Conservation (phyloP, 2,113 vertebrate genomes). For the Psilopsiagon aurifrons region DNA sequence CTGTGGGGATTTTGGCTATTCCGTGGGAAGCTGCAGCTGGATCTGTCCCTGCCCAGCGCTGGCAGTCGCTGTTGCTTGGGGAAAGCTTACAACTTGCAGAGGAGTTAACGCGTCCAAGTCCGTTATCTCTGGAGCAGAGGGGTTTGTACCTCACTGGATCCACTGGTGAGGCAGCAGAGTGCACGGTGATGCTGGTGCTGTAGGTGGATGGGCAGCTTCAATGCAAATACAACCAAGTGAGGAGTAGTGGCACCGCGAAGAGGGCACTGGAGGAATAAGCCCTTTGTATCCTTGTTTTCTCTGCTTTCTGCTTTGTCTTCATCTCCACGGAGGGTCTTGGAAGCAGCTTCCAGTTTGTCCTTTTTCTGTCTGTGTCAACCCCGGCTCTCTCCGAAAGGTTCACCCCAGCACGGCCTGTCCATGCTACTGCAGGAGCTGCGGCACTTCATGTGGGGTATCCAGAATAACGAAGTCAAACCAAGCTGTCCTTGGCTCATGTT, state of each 20-base stretch:
- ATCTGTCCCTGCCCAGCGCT: background rate
- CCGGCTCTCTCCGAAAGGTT: background rate
- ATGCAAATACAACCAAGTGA: background rate
- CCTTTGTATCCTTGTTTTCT: background rate
- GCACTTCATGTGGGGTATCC: background rate
- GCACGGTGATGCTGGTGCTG: background rate
- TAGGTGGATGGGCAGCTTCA: background rate
- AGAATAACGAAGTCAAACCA: conserved; percentile 7
- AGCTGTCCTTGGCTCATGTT: background rate
- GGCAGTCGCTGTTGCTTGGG: background rate
- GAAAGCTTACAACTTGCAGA: background rate
- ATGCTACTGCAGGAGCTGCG: background rate
- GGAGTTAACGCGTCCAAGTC: background rate
- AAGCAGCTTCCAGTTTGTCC: background rate
- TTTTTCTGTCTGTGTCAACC: background rate
- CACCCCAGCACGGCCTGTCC: background rate
- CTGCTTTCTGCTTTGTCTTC: background rate
- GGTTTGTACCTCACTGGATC: background rate
- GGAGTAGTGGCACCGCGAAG: accelerated
- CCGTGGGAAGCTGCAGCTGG: background rate
- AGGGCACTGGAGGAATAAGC: background rate
- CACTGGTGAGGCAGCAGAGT: accelerated
- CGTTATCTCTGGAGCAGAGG: background rate
- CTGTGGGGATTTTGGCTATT: background rate
- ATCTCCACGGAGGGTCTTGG: background rate